Evolutionary conservation across 2,113 vertebrate genomes (phyloP).

Genomic region (Butorides virescens): DNA sequence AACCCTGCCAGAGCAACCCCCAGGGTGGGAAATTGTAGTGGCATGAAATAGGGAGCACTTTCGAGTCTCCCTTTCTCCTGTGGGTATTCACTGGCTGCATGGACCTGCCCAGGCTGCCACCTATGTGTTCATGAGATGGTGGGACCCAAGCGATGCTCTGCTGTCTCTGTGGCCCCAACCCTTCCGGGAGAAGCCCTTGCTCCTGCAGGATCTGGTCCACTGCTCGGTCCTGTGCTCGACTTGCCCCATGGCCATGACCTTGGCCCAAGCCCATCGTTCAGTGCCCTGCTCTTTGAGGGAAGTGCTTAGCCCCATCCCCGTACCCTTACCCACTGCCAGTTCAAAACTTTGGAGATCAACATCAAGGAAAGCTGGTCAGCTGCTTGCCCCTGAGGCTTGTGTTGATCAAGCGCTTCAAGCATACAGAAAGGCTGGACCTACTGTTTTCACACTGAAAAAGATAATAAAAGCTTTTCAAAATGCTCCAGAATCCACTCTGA

Average conservation of each 20-base stretch:
- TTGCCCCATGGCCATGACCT: background rate
- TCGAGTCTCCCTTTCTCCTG: background rate
- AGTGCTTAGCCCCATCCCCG: background rate
- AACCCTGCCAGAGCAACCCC: background rate
- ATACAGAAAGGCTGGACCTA: background rate
- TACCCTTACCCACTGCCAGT: background rate
- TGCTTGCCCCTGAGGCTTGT: background rate
- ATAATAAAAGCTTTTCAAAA: background rate
- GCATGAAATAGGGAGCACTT: background rate
- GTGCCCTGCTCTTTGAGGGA: accelerated
- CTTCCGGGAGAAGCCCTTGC: background rate
- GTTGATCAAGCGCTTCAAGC: background rate
- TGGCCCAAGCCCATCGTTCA: background rate
- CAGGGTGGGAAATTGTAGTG: background rate
- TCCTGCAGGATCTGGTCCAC: background rate
- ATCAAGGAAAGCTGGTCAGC: background rate
- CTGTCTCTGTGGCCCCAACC: background rate
- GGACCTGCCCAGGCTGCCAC: background rate
- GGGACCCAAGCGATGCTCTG: accelerated
- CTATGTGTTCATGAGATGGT: accelerated
- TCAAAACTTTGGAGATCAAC: background rate
- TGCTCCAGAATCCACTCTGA: background rate
- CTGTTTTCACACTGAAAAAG: background rate
- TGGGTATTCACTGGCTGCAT: background rate
- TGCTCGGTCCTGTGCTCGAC: background rate